Evolutionary conservation across 2,113 vertebrate genomes (phyloP), one percentile per base, ranked within the genome.

Genomic region (Podarcis cretensis): DNA sequence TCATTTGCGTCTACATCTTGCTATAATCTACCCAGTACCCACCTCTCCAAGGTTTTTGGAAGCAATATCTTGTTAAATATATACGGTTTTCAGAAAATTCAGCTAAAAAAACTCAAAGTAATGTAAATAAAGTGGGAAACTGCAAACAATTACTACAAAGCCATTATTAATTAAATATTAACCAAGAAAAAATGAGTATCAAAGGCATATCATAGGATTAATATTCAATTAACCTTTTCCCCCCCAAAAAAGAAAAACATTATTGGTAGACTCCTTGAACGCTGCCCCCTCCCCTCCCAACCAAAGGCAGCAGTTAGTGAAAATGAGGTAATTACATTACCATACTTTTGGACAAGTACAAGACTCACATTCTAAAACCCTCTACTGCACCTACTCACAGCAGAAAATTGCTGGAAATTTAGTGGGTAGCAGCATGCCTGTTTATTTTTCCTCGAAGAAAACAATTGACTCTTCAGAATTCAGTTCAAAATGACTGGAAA

Each of bases 271-370:
- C 86, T 94, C 81, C 91, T 95, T 87, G 90, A 4, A 87, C n/a
- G 43, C 83, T 32, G 9, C 48, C 48, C 48, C 48, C 48, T 82
- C 35, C 40, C 83, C 79, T 78, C 91, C 73, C 85, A 79, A 25
- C 76, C 25, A 90, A 92, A 92, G 73, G 75, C 87, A 94, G 83
- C 85, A 91, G 89, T 92, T 95, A 96, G 96, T 94, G 94, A 96
- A 96, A 95, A 97, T 97, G 97, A 97, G 93, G 95, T 97, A 90
- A 97, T 89, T 88, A 93, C 86, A 78, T 97, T 97, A 96, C 96
- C 96, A 96, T 97, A 97, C 95, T 94, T 90, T 94, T 96, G 95
- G 96, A 94, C 93, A 77, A 79, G 92, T 90, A 91, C 18, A 84
- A 89, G 91, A 81, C 82, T 91, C 77, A 32, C 78, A 68, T 79